Conservation (phyloP, 2,113 vertebrate genomes). For the Phrynocephalus versicolor region DNA sequence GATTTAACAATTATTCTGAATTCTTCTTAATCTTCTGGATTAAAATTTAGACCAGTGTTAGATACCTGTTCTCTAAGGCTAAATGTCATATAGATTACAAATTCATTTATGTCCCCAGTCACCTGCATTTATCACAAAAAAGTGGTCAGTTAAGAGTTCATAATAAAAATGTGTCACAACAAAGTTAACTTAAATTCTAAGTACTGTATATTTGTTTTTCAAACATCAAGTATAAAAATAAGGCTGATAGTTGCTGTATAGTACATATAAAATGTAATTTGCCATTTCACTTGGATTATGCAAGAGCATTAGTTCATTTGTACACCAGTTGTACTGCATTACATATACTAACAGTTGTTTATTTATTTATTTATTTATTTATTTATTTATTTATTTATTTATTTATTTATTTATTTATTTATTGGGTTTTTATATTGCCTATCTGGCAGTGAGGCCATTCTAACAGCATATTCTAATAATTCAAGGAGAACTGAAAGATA, state of each 20-base stretch:
- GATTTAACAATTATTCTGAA: neutral
- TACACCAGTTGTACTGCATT: neutral
- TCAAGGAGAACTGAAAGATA: neutral
- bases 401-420: too few relatives aligned
- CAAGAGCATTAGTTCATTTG: neutral
- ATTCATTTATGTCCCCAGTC: neutral
- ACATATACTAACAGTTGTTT: too few relatives aligned
- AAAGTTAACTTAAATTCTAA: neutral
- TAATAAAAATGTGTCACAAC: neutral
- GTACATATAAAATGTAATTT: neutral
- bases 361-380: too few relatives aligned
- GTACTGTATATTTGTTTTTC: neutral
- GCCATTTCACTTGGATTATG: neutral
- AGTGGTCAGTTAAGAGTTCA: neutral
- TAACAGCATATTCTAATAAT: neutral
- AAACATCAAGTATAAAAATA: neutral
- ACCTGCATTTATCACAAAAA: neutral
- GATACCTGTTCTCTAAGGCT: neutral
- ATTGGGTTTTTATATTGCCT: too few relatives aligned
- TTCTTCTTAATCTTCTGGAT: neutral
- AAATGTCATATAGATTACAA: neutral
- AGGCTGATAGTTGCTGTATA: neutral
- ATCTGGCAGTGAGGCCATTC: too few relatives aligned
- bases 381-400: too few relatives aligned
- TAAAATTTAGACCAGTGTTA: neutral